These are phyloP conservation scores for Phengaris alcon DNA, from an alignment of 2,888 invertebrate genomes.

Conservation along the genomic window DNA sequence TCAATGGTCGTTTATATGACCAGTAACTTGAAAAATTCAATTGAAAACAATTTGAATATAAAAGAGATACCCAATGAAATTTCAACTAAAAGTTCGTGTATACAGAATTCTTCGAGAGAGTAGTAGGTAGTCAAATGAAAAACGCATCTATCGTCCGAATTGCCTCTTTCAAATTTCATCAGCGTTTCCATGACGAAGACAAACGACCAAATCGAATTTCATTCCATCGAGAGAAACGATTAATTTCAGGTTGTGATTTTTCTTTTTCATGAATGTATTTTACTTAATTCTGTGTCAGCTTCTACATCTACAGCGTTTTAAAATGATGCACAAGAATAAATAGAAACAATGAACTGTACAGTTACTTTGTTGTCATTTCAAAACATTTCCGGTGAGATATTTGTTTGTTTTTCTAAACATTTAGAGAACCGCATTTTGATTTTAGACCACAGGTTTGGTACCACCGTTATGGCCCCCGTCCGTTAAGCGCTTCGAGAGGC, in stretches of 20 bases:
- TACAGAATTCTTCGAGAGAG: background rate
- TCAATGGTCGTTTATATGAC: too few species aligned
- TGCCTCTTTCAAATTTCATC: constrained; percentile 20
- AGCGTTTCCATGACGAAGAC: constrained; percentile 19
- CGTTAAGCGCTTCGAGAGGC: background rate
- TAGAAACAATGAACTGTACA: background rate
- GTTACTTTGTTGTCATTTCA: background rate
- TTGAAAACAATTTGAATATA: too few species aligned
- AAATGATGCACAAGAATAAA: background rate
- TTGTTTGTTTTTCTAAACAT: background rate
- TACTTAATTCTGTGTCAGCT: background rate
- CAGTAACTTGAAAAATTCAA: too few species aligned
- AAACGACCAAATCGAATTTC: constrained; percentile 23
- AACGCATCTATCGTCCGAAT: constrained; percentile 14
- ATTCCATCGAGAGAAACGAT: constrained; percentile 8
- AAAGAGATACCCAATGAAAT: background rate
- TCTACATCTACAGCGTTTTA: background rate
- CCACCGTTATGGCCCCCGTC: background rate
- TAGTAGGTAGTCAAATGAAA: constrained; percentile 13
- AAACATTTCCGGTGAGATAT: background rate
- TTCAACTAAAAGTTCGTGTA: background rate
- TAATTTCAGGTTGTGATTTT: background rate
- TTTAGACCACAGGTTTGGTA: background rate
- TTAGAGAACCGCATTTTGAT: background rate
- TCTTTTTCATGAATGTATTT: constrained; percentile 5